Base-by-base conservation (phyloP, 2,113 vertebrate species). In the Pycnonotus jocosus region DNA sequence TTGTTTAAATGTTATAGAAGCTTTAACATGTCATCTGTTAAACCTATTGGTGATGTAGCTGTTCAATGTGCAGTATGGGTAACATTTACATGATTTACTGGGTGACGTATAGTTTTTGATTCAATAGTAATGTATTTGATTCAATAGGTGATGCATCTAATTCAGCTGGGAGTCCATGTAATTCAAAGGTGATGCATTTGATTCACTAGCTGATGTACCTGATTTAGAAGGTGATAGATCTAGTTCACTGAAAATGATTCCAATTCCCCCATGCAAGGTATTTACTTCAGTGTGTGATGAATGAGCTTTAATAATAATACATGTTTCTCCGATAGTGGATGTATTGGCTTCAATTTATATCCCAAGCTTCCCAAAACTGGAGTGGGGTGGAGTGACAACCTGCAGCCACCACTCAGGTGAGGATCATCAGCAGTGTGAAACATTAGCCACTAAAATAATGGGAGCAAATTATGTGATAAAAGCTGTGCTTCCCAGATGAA, bases 181-280 rank as follows among this genome's bases (percentile, higher is more conserved):
- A 97, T 97, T 97, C 96, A 93, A 94, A 97, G 96, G 95, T 97
- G 97, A 98, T 98, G 95, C 70, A 93, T 97, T 97, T 98, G 98
- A 98, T 97, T 97, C 97, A 98, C 96, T 73, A 96, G 95, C 97
- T 98, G 97, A 97, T 97, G 95, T 97, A 97, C 96, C 97, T 97
- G 97, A 97, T 98, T 98, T 98, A 98, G 97, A 97, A 98, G 96
- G 97, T 98, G 98, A 98, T 98, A 96, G 98, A 98, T 98, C 96
- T 98, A 93, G 95, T 95, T 96, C 95, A 90, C 8, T 62, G 95
- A 95, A 97, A 97, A 97, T 90, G 95, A 96, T 96, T 97, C 95
- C 94, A 97, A 95, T 97, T 96, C 97, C 94, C 97, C 66, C 76
- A 95, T n/a, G 89, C 94, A 78, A 71, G 93, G 93, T 96, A 95